Conservation (phyloP, 2,888 invertebrate species). For the Nematopogon swammerdamellus region DNA sequence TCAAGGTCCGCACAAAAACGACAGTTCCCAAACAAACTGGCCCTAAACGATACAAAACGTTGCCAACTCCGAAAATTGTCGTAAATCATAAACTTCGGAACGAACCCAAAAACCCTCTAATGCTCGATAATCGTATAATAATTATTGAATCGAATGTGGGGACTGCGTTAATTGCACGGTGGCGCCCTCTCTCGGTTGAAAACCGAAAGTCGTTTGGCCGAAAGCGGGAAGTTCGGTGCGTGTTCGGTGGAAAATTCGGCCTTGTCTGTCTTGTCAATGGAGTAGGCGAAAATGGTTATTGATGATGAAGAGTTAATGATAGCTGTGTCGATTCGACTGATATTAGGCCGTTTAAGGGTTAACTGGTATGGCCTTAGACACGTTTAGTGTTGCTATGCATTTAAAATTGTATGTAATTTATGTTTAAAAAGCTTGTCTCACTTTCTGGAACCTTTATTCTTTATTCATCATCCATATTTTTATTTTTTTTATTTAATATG, state of each 20-base stretch:
- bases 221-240: constrained; percentile 4
- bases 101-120: constrained; percentile 30
- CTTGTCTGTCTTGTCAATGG: background rate
- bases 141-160: constrained; percentile 29
- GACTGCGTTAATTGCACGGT: constrained; percentile 16
- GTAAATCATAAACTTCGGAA: constrained; percentile 47
- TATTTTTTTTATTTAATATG: too few species aligned
- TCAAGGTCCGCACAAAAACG: background rate
- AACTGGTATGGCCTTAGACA: too few species aligned
- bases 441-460: too few species aligned
- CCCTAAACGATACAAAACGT: constrained; percentile 11
- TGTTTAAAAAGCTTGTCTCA: too few species aligned
- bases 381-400: too few species aligned
- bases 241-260: background rate
- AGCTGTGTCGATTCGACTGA: background rate
- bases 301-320: background rate
- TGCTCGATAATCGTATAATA: constrained; percentile 44
- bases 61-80: constrained; percentile 24
- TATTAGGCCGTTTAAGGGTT: too few species aligned
- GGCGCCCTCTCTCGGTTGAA: constrained; percentile 11
- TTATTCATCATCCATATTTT: too few species aligned
- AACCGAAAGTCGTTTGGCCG: constrained; percentile 9
- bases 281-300: too few species aligned
- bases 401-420: too few species aligned
- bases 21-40: background rate